Evolutionary conservation across 2,888 invertebrate species (phyloP).

Genomic region (Acronicta leporina): DNA sequence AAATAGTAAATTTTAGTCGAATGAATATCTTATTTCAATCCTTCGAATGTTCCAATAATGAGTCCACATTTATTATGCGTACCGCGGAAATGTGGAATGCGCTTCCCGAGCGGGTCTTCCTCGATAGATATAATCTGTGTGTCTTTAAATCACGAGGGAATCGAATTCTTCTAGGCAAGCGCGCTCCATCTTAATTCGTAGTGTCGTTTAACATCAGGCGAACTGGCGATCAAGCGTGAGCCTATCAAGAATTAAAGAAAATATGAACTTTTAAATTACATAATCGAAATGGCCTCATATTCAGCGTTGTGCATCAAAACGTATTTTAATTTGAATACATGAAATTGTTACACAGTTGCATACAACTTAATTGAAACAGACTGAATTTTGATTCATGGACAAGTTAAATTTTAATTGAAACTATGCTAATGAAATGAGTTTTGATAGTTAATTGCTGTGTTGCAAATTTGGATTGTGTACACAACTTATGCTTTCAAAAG

Average conservation of each 20-base stretch:
- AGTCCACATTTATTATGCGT: too few species aligned
- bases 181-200: too few species aligned
- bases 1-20: background rate
- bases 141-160: too few species aligned
- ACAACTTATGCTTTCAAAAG: background rate
- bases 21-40: background rate
- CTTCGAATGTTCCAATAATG: constrained; percentile 1
- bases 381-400: constrained; percentile 28
- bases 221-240: too few species aligned
- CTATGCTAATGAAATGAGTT: constrained; percentile 26
- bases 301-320: constrained; percentile 18
- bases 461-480: constrained; percentile 3
- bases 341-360: constrained; percentile 25
- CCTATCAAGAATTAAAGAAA: too few species aligned
- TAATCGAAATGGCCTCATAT: constrained; percentile 13
- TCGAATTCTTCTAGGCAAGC: too few species aligned
- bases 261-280: constrained; percentile 15
- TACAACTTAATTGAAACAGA: constrained; percentile 38
- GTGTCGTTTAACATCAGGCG: too few species aligned
- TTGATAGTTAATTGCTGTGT: constrained; percentile 1
- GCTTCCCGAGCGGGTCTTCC: too few species aligned
- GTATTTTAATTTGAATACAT: constrained; percentile 32
- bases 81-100: too few species aligned
- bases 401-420: constrained; percentile 41
- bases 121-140: too few species aligned